A percentile compares a stretch with the other conserved stretches of the same genome.
Evolutionary conservation across 2,888 invertebrate genomes (phyloP).

Genomic region (Allolobophora icterica): DNA sequence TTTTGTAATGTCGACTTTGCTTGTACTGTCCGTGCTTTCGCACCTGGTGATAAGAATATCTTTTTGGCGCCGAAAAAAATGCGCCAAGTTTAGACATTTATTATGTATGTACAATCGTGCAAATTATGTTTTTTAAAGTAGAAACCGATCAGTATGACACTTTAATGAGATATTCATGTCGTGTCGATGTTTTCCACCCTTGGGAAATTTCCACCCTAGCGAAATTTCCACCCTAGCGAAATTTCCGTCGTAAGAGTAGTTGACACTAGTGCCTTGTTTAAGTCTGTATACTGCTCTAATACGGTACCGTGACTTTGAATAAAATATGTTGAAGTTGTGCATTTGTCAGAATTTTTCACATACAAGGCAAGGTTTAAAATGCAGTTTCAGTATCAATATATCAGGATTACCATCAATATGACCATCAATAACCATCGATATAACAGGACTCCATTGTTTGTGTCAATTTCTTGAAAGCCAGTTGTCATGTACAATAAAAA

Average conservation of each 20-base stretch:
- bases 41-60: not conserved
- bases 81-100: not conserved
- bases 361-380: too few species aligned
- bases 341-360: too few species aligned
- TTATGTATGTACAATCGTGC: too few species aligned
- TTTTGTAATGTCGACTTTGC: not conserved
- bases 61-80: conserved; percentile 9
- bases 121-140: too few species aligned
- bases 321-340: not conserved
- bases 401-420: too few species aligned
- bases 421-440: too few species aligned
- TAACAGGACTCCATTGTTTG: too few species aligned
- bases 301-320: not conserved
- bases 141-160: not conserved
- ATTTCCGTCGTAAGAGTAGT: not conserved
- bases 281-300: not conserved
- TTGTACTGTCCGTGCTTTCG: not conserved
- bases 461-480: not conserved
- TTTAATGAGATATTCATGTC: not conserved
- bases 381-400: too few species aligned
- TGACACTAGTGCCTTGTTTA: not conserved
- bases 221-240: not conserved
- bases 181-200: not conserved
- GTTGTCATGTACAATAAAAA: not conserved
- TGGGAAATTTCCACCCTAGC: too few species aligned